These are phyloP conservation scores for Epinephelus cyanopodus DNA, from an alignment of 2,113 vertebrate genomes.

Conservation along the genomic window DNA sequence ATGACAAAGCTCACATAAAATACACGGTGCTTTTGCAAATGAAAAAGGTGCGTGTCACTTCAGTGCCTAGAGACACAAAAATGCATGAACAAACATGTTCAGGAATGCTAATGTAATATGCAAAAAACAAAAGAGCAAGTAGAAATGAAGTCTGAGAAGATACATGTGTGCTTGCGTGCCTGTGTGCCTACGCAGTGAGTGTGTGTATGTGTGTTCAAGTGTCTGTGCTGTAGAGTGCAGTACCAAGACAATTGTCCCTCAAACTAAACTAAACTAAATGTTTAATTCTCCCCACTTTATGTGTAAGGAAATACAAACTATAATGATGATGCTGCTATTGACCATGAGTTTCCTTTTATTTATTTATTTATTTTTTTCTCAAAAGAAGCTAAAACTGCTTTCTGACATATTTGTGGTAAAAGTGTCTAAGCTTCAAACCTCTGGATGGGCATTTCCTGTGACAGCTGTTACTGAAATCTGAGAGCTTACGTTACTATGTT, in stretches of 20 bases:
- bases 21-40: constrained; percentile 13
- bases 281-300: no score
- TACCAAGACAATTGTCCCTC: no score
- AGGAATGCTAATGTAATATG: constrained; percentile 19
- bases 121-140: neutral
- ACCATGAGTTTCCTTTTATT: neutral
- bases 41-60: constrained; percentile 20
- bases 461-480: neutral
- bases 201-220: neutral
- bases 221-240: no score
- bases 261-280: no score
- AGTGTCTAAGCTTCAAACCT: neutral
- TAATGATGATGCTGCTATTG: neutral
- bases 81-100: neutral
- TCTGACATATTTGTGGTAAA: neutral
- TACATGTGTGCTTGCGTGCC: neutral
- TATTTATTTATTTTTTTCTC: no score
- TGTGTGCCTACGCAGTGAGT: neutral
- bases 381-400: neutral
- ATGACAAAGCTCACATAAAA: neutral
- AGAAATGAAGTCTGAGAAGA: neutral
- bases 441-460: neutral
- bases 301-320: neutral
- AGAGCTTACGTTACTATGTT: neutral
- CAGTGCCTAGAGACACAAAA: constrained; percentile 15